These are phyloP conservation scores for Kradibia gibbosae DNA, from an alignment of 1,140 invertebrate genomes.

Conservation along the genomic window DNA sequence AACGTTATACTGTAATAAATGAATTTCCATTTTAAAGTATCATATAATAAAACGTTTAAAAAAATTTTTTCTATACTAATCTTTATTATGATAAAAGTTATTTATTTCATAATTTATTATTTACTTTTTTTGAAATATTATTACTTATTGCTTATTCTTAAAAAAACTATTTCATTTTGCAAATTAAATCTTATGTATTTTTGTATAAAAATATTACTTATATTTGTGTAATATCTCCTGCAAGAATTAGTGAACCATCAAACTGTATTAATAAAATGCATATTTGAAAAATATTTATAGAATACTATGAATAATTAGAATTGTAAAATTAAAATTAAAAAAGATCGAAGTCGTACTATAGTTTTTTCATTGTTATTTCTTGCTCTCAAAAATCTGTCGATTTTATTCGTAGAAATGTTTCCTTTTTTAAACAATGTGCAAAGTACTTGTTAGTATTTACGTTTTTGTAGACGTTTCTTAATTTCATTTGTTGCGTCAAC, in stretches of 20 bases:
- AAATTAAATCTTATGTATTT: too few species aligned
- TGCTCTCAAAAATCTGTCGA: not conserved
- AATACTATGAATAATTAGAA: not conserved
- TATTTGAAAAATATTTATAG: not conserved
- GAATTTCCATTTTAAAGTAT: too few species aligned
- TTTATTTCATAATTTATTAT: too few species aligned
- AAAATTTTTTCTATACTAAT: too few species aligned
- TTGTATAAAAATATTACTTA: too few species aligned
- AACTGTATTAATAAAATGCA: not conserved
- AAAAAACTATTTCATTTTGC: too few species aligned
- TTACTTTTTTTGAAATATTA: too few species aligned
- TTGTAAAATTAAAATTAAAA: slow-evolving; percentile 10
- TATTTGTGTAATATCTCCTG: too few species aligned
- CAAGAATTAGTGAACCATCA: not conserved
- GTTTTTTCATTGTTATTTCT: slow-evolving; percentile 8
- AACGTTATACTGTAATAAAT: not conserved
- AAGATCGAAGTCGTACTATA: too few species aligned
- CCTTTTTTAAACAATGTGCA: slow-evolving; percentile 7
- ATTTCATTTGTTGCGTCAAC: not conserved
- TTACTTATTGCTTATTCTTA: too few species aligned
- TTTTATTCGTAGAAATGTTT: slow-evolving; percentile 6
- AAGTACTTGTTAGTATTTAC: not conserved
- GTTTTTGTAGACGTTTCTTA: not conserved
- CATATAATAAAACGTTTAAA: too few species aligned
- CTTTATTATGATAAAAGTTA: too few species aligned